Evolutionary conservation across 1,140 invertebrate genomes (phyloP).

Genomic region (Sitophilus oryzae): DNA sequence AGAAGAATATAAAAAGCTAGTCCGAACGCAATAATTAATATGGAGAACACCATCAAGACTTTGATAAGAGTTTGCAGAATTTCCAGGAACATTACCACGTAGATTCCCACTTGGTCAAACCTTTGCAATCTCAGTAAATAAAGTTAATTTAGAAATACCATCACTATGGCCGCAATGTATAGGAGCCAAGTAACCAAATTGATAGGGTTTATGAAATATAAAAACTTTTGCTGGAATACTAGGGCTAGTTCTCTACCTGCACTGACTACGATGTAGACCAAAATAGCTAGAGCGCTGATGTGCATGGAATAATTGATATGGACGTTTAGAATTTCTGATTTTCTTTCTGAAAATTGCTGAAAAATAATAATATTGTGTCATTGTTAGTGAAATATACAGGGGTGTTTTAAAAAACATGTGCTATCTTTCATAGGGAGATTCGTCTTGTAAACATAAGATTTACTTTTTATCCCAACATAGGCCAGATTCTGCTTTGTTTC

Average conservation of each 20-base stretch:
- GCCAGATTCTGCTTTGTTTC: too few species aligned
- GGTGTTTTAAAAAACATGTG: too few species aligned
- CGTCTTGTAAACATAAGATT: too few species aligned
- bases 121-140: constrained; percentile 76
- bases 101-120: constrained; percentile 74
- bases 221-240: constrained; percentile 67
- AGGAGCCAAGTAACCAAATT: constrained; percentile 72
- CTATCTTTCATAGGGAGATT: too few species aligned
- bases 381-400: too few species aligned
- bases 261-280: constrained; percentile 64
- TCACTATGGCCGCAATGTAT: constrained; percentile 60
- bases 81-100: constrained; percentile 89
- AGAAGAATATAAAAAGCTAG: constrained; percentile 78
- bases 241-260: constrained; percentile 69
- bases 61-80: constrained; percentile 81
- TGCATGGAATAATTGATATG: constrained; percentile 46
- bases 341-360: constrained; percentile 30
- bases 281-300: constrained; percentile 57
- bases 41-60: constrained; percentile 81
- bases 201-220: constrained; percentile 66
- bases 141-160: constrained; percentile 80
- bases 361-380: too few species aligned
- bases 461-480: too few species aligned
- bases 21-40: constrained; percentile 84
- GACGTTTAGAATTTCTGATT: constrained; percentile 40